Conservation (phyloP, 1,140 invertebrate genomes). For the Drosophila varians region DNA sequence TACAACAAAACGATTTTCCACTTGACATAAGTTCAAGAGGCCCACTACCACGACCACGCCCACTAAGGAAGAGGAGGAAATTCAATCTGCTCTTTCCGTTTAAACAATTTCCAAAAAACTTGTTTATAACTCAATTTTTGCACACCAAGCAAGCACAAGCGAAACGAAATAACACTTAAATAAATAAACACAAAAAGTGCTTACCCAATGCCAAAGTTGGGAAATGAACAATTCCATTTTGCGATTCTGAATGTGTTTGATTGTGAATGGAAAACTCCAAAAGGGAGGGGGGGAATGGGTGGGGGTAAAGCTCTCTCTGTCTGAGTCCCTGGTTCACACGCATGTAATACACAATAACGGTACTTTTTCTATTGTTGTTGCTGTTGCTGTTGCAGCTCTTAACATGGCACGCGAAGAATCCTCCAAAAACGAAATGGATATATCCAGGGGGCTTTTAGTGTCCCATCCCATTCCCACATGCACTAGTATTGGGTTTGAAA, state of each 20-base stretch:
- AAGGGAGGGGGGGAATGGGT: background rate
- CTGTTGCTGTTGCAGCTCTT: conserved; percentile 71
- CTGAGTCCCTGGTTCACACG: conserved; percentile 67
- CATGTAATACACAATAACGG: conserved; percentile 66
- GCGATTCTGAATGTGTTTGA: conserved; percentile 50
- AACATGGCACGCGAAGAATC: conserved; percentile 79
- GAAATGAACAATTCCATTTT: conserved; percentile 63
- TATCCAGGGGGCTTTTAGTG: conserved; percentile 51
- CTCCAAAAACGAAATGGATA: conserved; percentile 79
- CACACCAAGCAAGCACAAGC: conserved; percentile 24
- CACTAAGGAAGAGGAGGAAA: conserved; percentile 40
- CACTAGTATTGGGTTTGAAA: conserved; percentile 39
- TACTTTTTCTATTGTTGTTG: conserved; percentile 41
- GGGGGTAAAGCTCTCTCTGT: conserved; percentile 34
- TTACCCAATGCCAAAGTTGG: conserved; percentile 56
- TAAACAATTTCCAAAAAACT: conserved; percentile 80
- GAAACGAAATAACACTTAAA: conserved; percentile 79
- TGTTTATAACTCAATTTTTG: conserved; percentile 80
- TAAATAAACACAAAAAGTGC: conserved; percentile 78
- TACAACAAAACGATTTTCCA: conserved; percentile 79
- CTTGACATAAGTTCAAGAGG: conserved; percentile 80
- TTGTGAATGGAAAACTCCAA: conserved; percentile 36
- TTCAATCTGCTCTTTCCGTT: conserved; percentile 80
- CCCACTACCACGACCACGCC: conserved; percentile 38
- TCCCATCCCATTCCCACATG: conserved; percentile 7